Evolutionary conservation across 2,797 vertebrate genomes (phyloP).

Genomic region (Glyptemys insculpta): DNA sequence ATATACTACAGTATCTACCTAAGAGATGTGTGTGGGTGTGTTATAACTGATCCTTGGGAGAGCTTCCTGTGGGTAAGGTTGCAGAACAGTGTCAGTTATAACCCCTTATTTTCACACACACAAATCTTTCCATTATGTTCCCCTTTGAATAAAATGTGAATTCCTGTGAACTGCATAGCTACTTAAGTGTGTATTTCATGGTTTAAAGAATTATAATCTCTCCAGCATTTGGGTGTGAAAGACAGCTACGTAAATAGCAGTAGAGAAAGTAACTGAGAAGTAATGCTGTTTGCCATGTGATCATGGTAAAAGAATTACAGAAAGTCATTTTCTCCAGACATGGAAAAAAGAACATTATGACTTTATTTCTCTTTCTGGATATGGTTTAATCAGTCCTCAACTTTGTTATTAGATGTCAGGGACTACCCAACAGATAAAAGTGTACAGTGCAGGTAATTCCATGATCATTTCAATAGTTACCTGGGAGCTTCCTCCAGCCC

Average conservation of each 20-base stretch:
- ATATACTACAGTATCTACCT: background rate
- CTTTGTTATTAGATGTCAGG: background rate
- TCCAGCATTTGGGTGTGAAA: too few relatives aligned
- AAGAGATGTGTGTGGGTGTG: background rate
- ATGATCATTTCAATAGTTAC: background rate
- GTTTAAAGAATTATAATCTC: too few relatives aligned
- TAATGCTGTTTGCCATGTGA: too few relatives aligned
- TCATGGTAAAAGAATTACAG: too few relatives aligned
- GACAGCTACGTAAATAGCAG: too few relatives aligned
- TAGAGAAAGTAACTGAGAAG: too few relatives aligned
- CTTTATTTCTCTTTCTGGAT: too few relatives aligned
- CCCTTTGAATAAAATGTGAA: background rate
- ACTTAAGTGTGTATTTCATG: too few relatives aligned
- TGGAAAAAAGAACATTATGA: too few relatives aligned
- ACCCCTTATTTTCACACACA: background rate
- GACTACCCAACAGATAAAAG: background rate
- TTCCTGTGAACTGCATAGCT: too few relatives aligned
- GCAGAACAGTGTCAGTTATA: background rate
- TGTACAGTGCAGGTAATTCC: background rate
- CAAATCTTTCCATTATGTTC: background rate
- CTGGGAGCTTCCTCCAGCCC: background rate
- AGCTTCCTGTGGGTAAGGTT: background rate
- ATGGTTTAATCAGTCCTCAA: background rate
- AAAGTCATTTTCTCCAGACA: too few relatives aligned
- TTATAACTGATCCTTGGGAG: background rate